Evolutionary conservation across 1,140 invertebrate genomes (phyloP).

Genomic region (Heliconius congener): DNA sequence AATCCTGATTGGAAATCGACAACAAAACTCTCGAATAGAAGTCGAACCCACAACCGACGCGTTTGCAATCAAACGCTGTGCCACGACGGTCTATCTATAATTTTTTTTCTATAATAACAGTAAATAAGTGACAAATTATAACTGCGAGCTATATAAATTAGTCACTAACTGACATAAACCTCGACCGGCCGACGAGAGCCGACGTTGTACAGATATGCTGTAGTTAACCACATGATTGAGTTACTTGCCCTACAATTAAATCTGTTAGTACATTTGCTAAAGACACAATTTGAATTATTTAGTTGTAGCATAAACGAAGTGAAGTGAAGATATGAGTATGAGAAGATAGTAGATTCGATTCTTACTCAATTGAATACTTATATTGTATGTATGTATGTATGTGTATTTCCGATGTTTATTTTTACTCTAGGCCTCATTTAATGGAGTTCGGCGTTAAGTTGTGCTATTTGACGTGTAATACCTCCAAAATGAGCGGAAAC

Average conservation of each 20-base stretch:
- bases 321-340: not conserved
- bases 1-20: too few relatives aligned
- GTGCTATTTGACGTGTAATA: too few relatives aligned
- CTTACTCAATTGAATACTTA: not conserved
- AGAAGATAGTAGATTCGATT: not conserved
- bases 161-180: conserved; percentile 6
- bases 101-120: too few relatives aligned
- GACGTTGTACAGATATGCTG: not conserved
- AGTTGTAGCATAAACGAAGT: not conserved
- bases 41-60: too few relatives aligned
- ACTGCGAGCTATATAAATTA: not conserved
- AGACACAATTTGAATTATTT: not conserved
- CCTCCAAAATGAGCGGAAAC: too few relatives aligned
- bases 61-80: too few relatives aligned
- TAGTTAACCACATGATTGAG: not conserved
- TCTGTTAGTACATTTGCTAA: conserved; percentile 6
- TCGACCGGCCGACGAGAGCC: not conserved
- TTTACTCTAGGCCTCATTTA: too few relatives aligned
- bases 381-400: not conserved
- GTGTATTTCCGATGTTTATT: not conserved
- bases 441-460: too few relatives aligned
- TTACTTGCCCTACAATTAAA: conserved; percentile 10
- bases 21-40: too few relatives aligned
- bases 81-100: too few relatives aligned
- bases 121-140: not conserved